phyloP scores from a whole-genome alignment of 1,140 invertebrate species.

The Andrena cerasifolii region DNA sequence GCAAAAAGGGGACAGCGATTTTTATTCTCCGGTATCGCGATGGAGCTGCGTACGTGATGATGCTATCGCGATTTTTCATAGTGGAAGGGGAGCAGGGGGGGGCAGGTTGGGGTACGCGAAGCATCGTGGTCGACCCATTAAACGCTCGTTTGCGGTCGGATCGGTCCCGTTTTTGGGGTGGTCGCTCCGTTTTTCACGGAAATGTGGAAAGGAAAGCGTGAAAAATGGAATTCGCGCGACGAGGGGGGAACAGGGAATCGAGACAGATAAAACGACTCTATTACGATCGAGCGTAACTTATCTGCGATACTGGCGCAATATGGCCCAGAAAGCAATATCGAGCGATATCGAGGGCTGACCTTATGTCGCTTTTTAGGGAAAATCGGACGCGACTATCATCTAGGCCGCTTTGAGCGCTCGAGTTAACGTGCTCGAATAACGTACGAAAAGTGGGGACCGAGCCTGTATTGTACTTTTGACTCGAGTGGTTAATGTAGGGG shows the following conservation, averaged over 20 bases:
- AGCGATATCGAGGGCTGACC: constrained; percentile 47
- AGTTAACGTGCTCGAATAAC: too few relatives aligned
- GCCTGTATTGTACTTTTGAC: too few relatives aligned
- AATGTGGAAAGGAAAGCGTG: constrained; percentile 14
- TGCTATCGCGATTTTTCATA: constrained; percentile 56
- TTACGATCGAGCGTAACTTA: constrained; percentile 20
- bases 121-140: constrained; percentile 37
- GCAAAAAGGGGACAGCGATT: constrained; percentile 10
- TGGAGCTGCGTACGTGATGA: constrained; percentile 35
- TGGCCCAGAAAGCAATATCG: constrained; percentile 49
- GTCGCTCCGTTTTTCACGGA: constrained; percentile 6
- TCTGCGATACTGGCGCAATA: constrained; percentile 52
- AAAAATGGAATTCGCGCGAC: constrained; percentile 39
- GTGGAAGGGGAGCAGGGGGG: neutral
- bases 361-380: constrained; percentile 51
- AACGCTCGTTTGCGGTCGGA: constrained; percentile 30
- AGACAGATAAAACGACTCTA: constrained; percentile 38
- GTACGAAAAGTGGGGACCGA: too few relatives aligned
- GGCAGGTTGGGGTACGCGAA: neutral
- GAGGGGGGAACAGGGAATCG: neutral
- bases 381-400: constrained; percentile 7
- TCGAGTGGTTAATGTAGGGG: too few relatives aligned
- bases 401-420: too few relatives aligned
- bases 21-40: constrained; percentile 10
- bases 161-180: neutral